Evolutionary conservation across 2,888 invertebrate genomes (phyloP).

Genomic region (Meganola albula): DNA sequence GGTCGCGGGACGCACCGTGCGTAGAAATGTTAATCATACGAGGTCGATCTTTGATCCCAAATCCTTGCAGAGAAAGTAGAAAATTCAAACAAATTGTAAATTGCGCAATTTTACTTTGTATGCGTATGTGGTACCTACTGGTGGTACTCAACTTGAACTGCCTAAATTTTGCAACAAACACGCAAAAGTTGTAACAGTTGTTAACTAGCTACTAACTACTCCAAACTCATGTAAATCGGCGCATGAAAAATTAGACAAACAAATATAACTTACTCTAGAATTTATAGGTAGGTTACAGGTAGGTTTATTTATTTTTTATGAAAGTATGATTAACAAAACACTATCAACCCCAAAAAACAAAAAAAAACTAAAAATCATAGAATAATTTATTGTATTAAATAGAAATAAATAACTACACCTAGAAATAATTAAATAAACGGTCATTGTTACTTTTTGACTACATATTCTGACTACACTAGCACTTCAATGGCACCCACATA

Average conservation of each 20-base stretch:
- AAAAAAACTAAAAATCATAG: slow-evolving; percentile 11
- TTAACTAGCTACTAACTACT: no score
- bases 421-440: slow-evolving; percentile 31
- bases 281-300: no score
- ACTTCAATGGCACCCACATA: slow-evolving; percentile 47
- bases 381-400: slow-evolving; percentile 21
- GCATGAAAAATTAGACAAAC: no score
- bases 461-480: slow-evolving; percentile 47
- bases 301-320: no score
- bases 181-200: no score
- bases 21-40: slow-evolving; percentile 43
- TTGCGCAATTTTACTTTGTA: slow-evolving; percentile 29
- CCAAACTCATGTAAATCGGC: no score
- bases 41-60: slow-evolving; percentile 47
- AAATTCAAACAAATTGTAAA: slow-evolving; percentile 48
- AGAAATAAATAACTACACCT: slow-evolving; percentile 27
- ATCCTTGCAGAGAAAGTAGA: slow-evolving; percentile 54
- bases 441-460: no score
- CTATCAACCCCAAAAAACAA: slow-evolving; percentile 9
- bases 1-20: slow-evolving; percentile 42
- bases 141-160: no score
- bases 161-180: no score
- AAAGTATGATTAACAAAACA: no score
- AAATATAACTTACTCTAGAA: no score
- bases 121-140: no score